Base-by-base conservation (phyloP, 2,888 invertebrate species). In the Himalopsyche anomala region DNA sequence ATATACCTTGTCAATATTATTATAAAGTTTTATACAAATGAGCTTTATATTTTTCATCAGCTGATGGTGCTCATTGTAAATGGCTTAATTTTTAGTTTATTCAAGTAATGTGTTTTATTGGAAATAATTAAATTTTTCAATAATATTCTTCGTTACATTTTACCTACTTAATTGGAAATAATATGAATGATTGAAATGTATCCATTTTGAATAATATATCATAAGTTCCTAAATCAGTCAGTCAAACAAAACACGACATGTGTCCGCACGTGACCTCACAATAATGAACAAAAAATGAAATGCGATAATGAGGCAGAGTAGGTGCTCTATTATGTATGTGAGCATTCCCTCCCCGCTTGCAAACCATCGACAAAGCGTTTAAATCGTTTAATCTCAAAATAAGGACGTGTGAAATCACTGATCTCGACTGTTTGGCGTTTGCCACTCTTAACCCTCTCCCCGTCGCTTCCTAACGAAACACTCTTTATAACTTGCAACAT, bases 351-450 rank as follows among this genome's bases (percentile, higher is more conserved):
- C 51, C 80, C 45, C 80, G n/a, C 6, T 74, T 74, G 8, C 36
- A 36, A 28, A 74, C 28, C 12, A 74, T 74, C 74, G 38, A 36
- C 36, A 74, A 74, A 74, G 45, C 45, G 80, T 74, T 74, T 74
- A 69, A 87, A 87, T 85, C 86, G 86, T 56, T 84, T 86, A 86
- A 87, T 87, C 87, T 86, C 83, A 79, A 83, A 86, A 87, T 86
- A 87, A 87, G 85, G 86, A 87, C 87, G 87, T 87, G 87, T 86
- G 87, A 87, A 86, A 87, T 87, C 87, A 83, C 83, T 81, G 85
- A 87, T 87, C 86, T 87, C 69, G 15, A 40, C 56, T 40, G 81
- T 74, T 51, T 19, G 80, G 79, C 82, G 82, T 69, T 82, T 85
- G 82, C 79, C 81, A 17, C 83, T 80, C 56, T 19, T 74, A 19